Base-by-base conservation (phyloP, 1,140 invertebrate genomes). In the Dolichoris vasculosae region DNA sequence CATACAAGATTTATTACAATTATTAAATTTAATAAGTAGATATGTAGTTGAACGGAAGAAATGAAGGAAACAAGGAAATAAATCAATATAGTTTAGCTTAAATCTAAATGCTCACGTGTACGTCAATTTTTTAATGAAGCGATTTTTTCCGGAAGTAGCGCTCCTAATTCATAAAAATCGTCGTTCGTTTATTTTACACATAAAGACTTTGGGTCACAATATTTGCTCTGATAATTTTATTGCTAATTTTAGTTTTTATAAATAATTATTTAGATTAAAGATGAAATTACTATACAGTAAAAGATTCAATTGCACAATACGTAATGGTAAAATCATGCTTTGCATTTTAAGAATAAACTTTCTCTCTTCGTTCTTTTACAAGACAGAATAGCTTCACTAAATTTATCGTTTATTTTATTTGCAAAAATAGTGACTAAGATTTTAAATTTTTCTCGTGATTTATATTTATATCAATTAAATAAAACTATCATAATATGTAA, bases 51-150 rank as follows among this genome's bases (percentile, higher is more conserved):
- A 40, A 23, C 1, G 40, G 2, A 80, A 30, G 55, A 67, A 64
- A 26, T 55, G n/a, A 48, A 51, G 88, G 87, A 90, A 89, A 59
- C 75, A 63, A 79, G 83, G 83, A 91, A 91, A 59, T 88, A 91
- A 90, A 90, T 88, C 89, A 91, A 91, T 91, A 86, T 82, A 86
- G 90, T 91, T 89, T 90, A 87, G 55, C 32, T 55, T 23, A 23
- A 13, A 32, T 23, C 30, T 38, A n/a, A 26, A 78, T 43, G 69
- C 67, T 48, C 32, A 26, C 73, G 20, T 32, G 20, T 63, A 76
- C 78, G 69, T 69, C 43, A 46, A 76, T 4, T 78, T 59, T 46
- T 75, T 46, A 23, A 75, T 23, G 82, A 83, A 82, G 82, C 69
- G 78, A 87, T 90, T 91, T 92, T 89, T 90, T 89, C 83, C 82